Base-by-base conservation (phyloP, 1,140 invertebrate genomes). In the Bombus terrestris region DNA sequence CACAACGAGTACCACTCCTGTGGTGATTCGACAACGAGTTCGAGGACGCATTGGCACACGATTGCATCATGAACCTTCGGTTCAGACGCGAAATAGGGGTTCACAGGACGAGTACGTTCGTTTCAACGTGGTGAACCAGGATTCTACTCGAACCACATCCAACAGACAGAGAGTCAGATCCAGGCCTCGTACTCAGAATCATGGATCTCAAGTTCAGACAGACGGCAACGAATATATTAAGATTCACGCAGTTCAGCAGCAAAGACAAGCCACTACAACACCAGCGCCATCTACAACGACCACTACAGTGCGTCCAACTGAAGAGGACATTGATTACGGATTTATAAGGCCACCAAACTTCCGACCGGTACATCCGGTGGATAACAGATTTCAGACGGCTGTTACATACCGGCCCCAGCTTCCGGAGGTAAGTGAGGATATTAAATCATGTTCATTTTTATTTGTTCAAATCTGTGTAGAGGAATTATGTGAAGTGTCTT, bases 81-180 rank as follows among this genome's bases (percentile, higher is more conserved):
- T 95, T 53, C 95, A 95, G 39, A 95, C 94, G 1, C 91, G 89
- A 35, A 92, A 93, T 13, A 88, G 91, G 13, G 93, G 93, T 59
- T 81, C 92, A 1, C 93, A 94, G 71, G 94, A 95, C 64, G 95
- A 95, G 39, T 95, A 93, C 81, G 95, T 95, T 3, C 92, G 93
- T n/a, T 95, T 95, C 81, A 94, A 93, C 83, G 93, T 92, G 10
- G 92, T 95, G 10, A 95, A 94, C 81, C 92, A 94, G 72, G 92
- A 94, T 71, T 82, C 32, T 39, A 76, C 35, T 43, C 75, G 82
- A 68, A 66, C 39, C 1, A 84, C 81, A 3, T 81, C 90, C 28
- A 90, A 78, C 10, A 64, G 92, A 79, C 47, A 72, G 9, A 89
- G 93, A 59, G 75, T 83, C 10, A 92, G 92, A 75, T 80, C 89